Evolutionary conservation across 2,888 invertebrate genomes (phyloP), one percentile per base, ranked within the genome.

Genomic region (Venusia cambrica): DNA sequence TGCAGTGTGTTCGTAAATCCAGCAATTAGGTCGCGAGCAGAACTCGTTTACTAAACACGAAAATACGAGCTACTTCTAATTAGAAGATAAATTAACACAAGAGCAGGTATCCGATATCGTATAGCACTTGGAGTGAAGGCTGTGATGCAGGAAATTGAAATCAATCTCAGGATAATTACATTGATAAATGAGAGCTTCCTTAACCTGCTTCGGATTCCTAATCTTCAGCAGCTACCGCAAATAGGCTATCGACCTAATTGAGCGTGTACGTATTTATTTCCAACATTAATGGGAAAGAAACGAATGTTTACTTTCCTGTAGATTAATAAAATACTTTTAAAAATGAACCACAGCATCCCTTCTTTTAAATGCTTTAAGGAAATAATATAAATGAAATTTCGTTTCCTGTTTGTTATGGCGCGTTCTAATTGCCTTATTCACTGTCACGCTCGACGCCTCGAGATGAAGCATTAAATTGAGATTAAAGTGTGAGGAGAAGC

Each of bases 1-100:
- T 31, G 44, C 27, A 38, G 16, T 35, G 38, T 33, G 40, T 48
- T 36, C 48, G 33, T 56, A 54, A 55, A 58, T 57, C 45, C 42
- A 40, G 33, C 46, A 45, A 52, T 54, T 51, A 53, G 40, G 38
- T 30, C 30, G 32, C 43, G 51, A 45, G 49, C 48, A 30, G 40
- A 49, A 51, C 45, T 40, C 37, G 51, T 54, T 48, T 50, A 41
- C 51, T 51, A 56, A 62, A 62, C 57, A 54, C 53, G 53, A 60
- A 54, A 52, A 56, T 60, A 57, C 46, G 48, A 49, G 46, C 39
- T 51, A 51, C 31, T 60, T 43, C 48, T 62, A 61, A 62, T 61
- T 60, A 57, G 43, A 40, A 57, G 52, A 62, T 54, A 55, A 54
- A 59, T 64, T 62, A 45, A 31, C 42, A 28, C 29, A 43, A 44